Conservation (phyloP, 64 coral and sea anemone genomes). For the Montipora foliosa region DNA sequence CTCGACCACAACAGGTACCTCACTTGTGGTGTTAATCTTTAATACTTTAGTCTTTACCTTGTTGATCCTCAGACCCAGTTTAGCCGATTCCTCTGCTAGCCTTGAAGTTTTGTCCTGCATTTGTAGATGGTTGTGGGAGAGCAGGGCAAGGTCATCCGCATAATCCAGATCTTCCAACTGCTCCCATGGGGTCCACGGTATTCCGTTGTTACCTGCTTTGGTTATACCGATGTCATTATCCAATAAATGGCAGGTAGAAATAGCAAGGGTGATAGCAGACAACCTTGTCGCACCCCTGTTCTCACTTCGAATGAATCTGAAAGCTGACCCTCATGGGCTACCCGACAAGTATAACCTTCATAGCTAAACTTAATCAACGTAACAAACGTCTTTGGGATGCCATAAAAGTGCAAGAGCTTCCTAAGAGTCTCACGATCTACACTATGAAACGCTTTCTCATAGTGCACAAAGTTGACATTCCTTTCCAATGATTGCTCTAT, state of each 20-base stretch:
- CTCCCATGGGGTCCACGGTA: neutral
- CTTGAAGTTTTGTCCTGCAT: slow-evolving; percentile 28
- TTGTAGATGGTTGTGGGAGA: neutral
- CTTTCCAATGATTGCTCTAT: neutral
- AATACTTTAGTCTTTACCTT: too few species aligned
- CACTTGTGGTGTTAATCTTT: too few species aligned
- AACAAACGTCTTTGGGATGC: neutral
- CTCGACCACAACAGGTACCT: too few species aligned
- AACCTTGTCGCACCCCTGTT: neutral
- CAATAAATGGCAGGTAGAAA: neutral
- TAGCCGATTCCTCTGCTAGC: too few species aligned
- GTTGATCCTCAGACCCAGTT: too few species aligned
- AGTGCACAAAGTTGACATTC: neutral
- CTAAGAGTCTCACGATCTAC: neutral
- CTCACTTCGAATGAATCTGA: slow-evolving; percentile 1
- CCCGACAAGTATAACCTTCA: neutral
- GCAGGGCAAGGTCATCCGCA: neutral
- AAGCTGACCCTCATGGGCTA: neutral
- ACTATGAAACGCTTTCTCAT: neutral
- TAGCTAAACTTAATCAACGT: neutral
- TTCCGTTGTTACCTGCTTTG: neutral
- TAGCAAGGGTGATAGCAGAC: neutral
- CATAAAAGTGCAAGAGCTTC: neutral
- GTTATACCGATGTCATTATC: neutral
- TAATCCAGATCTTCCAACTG: slow-evolving; percentile 27